These are phyloP conservation scores for Homarus gammarus DNA, from an alignment of 2,888 invertebrate genomes.

Conservation along the genomic window DNA sequence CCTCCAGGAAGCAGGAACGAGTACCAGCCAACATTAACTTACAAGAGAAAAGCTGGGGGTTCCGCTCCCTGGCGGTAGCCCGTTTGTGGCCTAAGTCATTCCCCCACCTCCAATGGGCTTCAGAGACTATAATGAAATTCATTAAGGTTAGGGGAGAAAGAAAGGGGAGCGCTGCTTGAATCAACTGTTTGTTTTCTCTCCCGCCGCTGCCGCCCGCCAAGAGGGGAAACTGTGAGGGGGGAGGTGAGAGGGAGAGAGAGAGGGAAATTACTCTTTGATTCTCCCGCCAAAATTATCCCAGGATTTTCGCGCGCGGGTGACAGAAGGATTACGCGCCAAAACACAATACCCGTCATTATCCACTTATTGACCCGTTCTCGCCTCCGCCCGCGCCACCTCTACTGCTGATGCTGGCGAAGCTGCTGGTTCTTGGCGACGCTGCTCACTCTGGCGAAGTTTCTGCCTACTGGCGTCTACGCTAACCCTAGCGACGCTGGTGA, in stretches of 20 bases:
- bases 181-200: constrained; percentile 65
- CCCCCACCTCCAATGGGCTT: constrained; percentile 55
- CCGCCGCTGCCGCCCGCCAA: not conserved
- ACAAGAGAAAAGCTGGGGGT: not conserved
- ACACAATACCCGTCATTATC: constrained; percentile 66
- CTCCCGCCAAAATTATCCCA: constrained; percentile 53
- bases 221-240: not conserved
- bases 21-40: not conserved
- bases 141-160: constrained; percentile 67
- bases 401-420: not conserved
- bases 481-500: not conserved
- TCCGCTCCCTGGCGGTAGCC: not conserved
- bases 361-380: constrained; percentile 57
- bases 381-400: not conserved
- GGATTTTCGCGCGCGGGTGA: constrained; percentile 62
- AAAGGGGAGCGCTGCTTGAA: constrained; percentile 53
- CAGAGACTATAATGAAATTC: constrained; percentile 65
- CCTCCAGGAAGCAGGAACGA: not conserved
- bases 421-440: not conserved
- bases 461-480: not conserved
- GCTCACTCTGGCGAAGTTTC: too few relatives aligned
- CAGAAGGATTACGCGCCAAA: constrained; percentile 62
- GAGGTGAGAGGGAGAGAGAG: not conserved
- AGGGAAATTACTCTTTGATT: constrained; percentile 44
- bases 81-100: constrained; percentile 33